Evolutionary conservation across 2,113 vertebrate genomes (phyloP).

Genomic region (Hemiscyllium ocellatum): DNA sequence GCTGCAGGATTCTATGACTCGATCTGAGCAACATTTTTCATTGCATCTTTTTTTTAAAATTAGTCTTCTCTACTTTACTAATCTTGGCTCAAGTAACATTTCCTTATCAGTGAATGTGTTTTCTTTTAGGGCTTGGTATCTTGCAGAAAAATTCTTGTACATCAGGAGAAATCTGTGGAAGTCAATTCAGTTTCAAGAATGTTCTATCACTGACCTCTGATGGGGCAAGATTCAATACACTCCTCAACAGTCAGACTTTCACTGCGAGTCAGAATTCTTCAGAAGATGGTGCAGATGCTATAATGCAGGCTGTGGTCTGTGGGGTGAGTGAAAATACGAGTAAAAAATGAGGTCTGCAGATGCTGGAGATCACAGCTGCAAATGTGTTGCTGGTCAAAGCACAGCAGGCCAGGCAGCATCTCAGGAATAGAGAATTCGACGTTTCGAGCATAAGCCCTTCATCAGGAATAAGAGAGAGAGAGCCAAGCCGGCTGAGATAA

Average conservation of each 20-base stretch:
- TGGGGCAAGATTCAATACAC: slow-evolving; percentile 42
- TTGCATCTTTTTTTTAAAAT: neutral
- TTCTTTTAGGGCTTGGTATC: slow-evolving; percentile 40
- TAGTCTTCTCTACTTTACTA: neutral
- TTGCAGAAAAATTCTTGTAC: slow-evolving; percentile 43
- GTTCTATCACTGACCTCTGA: slow-evolving; percentile 43
- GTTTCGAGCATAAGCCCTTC: too few relatives aligned
- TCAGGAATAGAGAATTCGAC: too few relatives aligned
- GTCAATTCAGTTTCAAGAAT: slow-evolving; percentile 42
- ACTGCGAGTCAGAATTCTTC: slow-evolving; percentile 45
- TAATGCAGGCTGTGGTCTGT: slow-evolving; percentile 45
- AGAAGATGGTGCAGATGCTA: slow-evolving; percentile 42
- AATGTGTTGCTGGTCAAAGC: too few relatives aligned
- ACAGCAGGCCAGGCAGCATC: too few relatives aligned
- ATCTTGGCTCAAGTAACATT: neutral
- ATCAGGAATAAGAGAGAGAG: too few relatives aligned
- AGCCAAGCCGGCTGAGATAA: too few relatives aligned
- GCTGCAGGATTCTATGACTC: too few relatives aligned
- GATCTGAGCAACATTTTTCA: neutral
- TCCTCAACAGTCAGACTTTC: slow-evolving; percentile 41
- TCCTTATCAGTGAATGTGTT: neutral
- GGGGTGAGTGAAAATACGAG: slow-evolving; percentile 43
- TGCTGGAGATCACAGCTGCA: too few relatives aligned
- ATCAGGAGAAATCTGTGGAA: slow-evolving; percentile 37
- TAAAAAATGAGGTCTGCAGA: too few relatives aligned